These are phyloP conservation scores for Serrognathus titanus DNA, from an alignment of 2,888 invertebrate species.

Conservation along the genomic window DNA sequence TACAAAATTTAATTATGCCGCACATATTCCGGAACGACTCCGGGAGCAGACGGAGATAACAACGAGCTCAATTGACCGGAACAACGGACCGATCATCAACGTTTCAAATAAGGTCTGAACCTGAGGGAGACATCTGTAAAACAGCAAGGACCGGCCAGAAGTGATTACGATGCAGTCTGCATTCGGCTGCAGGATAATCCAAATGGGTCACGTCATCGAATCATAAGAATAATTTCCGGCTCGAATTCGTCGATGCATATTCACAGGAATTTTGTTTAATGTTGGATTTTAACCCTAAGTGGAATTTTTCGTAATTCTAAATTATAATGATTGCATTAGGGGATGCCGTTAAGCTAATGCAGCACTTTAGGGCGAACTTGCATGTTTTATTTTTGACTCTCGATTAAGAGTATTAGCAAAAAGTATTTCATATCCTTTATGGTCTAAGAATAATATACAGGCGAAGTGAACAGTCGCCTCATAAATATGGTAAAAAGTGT, in stretches of 20 bases:
- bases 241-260: background rate
- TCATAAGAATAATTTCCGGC: background rate
- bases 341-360: too few relatives aligned
- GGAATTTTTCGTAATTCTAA: too few relatives aligned
- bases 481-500: too few relatives aligned
- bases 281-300: too few relatives aligned
- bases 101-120: constrained; percentile 27
- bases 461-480: too few relatives aligned
- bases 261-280: background rate
- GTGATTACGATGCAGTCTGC: constrained; percentile 21
- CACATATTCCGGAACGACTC: constrained; percentile 12
- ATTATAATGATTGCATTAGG: too few relatives aligned
- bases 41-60: constrained; percentile 21
- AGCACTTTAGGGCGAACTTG: too few relatives aligned
- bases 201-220: constrained; percentile 5
- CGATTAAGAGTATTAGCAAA: too few relatives aligned
- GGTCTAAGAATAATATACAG: too few relatives aligned
- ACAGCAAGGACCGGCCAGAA: constrained; percentile 20
- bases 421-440: too few relatives aligned
- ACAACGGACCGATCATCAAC: constrained; percentile 33
- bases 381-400: too few relatives aligned
- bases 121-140: constrained; percentile 26
- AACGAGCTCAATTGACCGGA: constrained; percentile 36
- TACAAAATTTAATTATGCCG: constrained; percentile 18
- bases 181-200: constrained; percentile 8